Base-by-base conservation (phyloP, 2,113 vertebrate species). In the Hystrix brachyura region DNA sequence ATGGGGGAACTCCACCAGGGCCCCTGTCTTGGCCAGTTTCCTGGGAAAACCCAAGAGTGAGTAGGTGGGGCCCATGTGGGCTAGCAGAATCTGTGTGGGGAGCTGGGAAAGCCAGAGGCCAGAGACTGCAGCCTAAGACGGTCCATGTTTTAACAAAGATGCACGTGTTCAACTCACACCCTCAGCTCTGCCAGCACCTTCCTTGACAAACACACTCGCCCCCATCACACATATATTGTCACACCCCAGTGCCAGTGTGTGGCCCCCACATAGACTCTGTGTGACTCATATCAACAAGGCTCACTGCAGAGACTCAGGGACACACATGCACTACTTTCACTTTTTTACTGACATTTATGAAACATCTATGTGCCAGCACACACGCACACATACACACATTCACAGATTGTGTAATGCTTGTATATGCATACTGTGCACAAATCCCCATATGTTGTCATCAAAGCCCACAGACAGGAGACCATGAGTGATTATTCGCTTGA, bases 221-320 rank as follows among this genome's bases (percentile, higher is more conserved):
- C 8, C n/a, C 6, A n/a, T 10, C 38, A 76, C 14, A 65, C 14
- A 34, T 6, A 18, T 34, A 21, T 8, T 38, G 27, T 43, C 69
- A 23, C 2, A 55, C 9, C 51, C n/a, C 3, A 1, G 1, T 6
- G 69, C 38, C 51, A 13, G 3, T 5, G 1, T 46, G 12, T 14
- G 15, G 27, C 14, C 15, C 27, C 17, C 59, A 59, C 21, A 46
- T 32, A 29, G 5, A 1, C 67, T 62, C 29, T 23, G 43, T 18
- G 19, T 15, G 25, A 67, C 29, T 32, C 34, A 11, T 14, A 34
- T 29, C 13, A 1, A 5, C 29, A 4, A 85, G n/a, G 14, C 79
- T 51, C 27, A 34, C n/a, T 19, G 74, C 81, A 53, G 67, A 96
- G 92, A 82, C 2, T 32, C 46, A 57, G 25, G 55, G 18, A 48